Evolutionary conservation across 92 coral and sea anemone species (phyloP).

Genomic region (Pocillopora grandis): DNA sequence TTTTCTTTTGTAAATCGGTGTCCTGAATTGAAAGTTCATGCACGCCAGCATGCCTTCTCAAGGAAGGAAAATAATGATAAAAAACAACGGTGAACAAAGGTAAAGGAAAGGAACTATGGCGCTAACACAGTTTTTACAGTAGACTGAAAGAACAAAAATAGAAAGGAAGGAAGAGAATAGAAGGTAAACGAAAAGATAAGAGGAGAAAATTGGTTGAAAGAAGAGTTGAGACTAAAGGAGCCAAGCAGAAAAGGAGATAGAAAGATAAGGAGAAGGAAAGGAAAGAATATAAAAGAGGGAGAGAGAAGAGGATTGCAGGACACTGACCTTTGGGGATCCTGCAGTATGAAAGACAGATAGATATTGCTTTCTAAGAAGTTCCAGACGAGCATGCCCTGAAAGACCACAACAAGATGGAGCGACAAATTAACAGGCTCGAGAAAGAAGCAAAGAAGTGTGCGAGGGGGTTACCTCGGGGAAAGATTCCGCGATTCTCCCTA

Average conservation of each 20-base stretch:
- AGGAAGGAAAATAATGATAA: background rate
- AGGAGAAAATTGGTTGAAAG: background rate
- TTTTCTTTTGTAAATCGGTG: no score
- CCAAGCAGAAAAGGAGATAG: background rate
- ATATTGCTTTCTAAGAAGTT: slow-evolving; percentile 80
- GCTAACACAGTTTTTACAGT: background rate
- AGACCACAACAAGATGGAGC: slow-evolving; percentile 75
- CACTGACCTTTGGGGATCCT: slow-evolving; percentile 53
- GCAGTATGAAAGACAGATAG: slow-evolving; percentile 65
- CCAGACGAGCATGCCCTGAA: slow-evolving; percentile 80
- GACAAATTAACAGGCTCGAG: slow-evolving; percentile 55
- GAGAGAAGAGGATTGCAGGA: slow-evolving; percentile 1
- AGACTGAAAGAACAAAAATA: background rate
- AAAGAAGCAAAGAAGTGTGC: slow-evolving; percentile 50
- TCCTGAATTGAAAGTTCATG: no score
- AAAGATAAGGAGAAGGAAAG: background rate
- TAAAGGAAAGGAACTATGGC: background rate
- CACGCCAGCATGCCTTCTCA: no score
- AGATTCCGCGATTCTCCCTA: slow-evolving; percentile 64
- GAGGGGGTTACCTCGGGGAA: slow-evolving; percentile 79
- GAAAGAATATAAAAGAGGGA: background rate
- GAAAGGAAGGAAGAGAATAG: background rate
- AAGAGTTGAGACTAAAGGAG: background rate
- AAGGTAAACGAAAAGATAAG: background rate
- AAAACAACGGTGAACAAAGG: no score